Percentiles rank a stretch among this genome's conserved stretches.
phyloP scores from a whole-genome alignment of 1,140 invertebrate genomes.

The Paralvinella palmiformis region DNA sequence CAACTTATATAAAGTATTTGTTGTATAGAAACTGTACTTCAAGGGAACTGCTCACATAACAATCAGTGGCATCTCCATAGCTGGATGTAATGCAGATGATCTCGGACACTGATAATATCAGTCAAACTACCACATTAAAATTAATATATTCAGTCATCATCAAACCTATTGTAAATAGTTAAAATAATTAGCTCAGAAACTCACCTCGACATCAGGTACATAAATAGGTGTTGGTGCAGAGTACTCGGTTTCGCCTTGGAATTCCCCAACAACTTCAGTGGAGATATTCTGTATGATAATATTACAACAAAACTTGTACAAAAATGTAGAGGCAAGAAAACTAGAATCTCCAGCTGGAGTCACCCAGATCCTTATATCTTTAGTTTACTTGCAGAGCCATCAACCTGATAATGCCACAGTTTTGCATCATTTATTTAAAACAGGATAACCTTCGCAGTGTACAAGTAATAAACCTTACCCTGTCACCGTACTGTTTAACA shows the following conservation, averaged over 20 bases:
- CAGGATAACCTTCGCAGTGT: not conserved
- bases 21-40: no score
- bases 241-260: slow-evolving; percentile 29
- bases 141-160: not conserved
- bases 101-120: not conserved
- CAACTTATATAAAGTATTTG: no score
- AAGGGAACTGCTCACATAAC: not conserved
- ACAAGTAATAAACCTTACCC: slow-evolving; percentile 24
- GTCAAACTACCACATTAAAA: not conserved
- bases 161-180: slow-evolving; percentile 12
- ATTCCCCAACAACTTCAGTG: slow-evolving; percentile 36
- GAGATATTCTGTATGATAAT: slow-evolving; percentile 24
- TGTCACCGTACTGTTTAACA: slow-evolving; percentile 58
- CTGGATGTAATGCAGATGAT: not conserved
- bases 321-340: not conserved
- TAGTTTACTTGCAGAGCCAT: not conserved
- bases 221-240: slow-evolving; percentile 11
- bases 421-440: not conserved
- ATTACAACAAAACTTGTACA: not conserved
- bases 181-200: slow-evolving; percentile 13
- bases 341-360: not conserved
- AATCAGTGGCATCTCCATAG: not conserved
- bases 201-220: slow-evolving; percentile 7
- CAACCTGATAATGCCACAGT: not conserved
- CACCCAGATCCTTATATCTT: not conserved